Conservation (phyloP, 2,888 invertebrate genomes). For the Eudemis profundana region DNA sequence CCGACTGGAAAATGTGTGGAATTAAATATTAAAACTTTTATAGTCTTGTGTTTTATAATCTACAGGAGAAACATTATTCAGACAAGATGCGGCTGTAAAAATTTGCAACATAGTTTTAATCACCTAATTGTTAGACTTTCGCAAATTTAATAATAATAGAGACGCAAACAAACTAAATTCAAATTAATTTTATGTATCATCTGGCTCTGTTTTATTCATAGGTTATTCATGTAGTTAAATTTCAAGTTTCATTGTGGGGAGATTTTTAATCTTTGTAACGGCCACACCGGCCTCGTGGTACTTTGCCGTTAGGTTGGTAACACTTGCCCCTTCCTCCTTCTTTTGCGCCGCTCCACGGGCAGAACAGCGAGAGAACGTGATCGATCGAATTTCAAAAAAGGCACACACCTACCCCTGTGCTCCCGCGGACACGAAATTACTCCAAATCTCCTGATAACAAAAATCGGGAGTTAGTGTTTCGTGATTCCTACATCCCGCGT, state of each 20-base stretch:
- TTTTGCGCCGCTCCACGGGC: slow-evolving; percentile 82
- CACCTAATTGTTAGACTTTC: background rate
- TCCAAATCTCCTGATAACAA: slow-evolving; percentile 78
- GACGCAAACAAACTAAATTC: background rate
- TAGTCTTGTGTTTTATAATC: no score
- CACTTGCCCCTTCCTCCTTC: slow-evolving; percentile 82
- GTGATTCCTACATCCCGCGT: slow-evolving; percentile 80
- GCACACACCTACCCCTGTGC: slow-evolving; percentile 84
- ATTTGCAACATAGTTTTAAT: background rate
- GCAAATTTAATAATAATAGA: background rate
- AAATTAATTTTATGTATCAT: background rate
- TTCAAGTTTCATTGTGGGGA: slow-evolving; percentile 43
- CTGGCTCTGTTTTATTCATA: background rate
- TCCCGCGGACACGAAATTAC: slow-evolving; percentile 83
- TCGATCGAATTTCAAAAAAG: slow-evolving; percentile 85
- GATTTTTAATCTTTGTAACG: slow-evolving; percentile 46
- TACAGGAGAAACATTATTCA: background rate
- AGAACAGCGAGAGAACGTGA: slow-evolving; percentile 83
- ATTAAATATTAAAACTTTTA: background rate
- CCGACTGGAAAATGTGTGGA: background rate
- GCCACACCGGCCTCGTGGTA: slow-evolving; percentile 81
- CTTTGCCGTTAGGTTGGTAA: slow-evolving; percentile 75
- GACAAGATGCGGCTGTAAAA: background rate
- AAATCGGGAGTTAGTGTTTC: slow-evolving; percentile 82
- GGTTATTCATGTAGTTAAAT: background rate